These are phyloP conservation scores for Nerophis lumbriciformis DNA, from an alignment of 2,113 vertebrate genomes.

Conservation along the genomic window DNA sequence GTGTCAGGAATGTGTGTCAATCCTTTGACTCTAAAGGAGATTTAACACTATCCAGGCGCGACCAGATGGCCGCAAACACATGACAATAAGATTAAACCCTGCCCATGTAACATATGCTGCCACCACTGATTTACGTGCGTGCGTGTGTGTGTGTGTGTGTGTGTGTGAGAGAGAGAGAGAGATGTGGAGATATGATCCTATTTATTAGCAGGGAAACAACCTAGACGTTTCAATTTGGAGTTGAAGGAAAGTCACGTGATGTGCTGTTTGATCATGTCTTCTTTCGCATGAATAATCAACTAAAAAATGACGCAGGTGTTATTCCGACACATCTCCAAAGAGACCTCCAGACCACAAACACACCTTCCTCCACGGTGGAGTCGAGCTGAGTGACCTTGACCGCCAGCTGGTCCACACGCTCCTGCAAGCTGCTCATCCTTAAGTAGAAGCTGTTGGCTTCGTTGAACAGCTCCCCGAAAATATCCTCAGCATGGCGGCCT, in stretches of 20 bases:
- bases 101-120: conserved; percentile 32
- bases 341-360: conserved; percentile 10
- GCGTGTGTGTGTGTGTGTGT: neutral
- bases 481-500: conserved; percentile 89
- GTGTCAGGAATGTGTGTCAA: conserved; percentile 36
- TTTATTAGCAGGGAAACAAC: neutral
- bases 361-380: conserved; percentile 90
- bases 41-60: conserved; percentile 45
- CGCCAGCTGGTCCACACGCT: conserved; percentile 87
- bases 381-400: conserved; percentile 92
- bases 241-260: neutral
- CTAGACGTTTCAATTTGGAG: no score
- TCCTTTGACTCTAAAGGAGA: conserved; percentile 36
- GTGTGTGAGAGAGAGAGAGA: no score
- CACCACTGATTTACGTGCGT: conserved; percentile 13
- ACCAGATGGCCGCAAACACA: conserved; percentile 42
- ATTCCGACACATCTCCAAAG: conserved; percentile 53
- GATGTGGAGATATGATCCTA: neutral
- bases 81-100: conserved; percentile 31
- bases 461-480: conserved; percentile 89
- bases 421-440: conserved; percentile 89
- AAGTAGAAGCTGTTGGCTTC: conserved; percentile 92
- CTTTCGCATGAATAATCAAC: conserved; percentile 53
- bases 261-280: conserved; percentile 43
- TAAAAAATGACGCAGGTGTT: conserved; percentile 53